Evolutionary conservation across 92 coral and sea anemone genomes (phyloP).

Genomic region (Porites divaricata): DNA sequence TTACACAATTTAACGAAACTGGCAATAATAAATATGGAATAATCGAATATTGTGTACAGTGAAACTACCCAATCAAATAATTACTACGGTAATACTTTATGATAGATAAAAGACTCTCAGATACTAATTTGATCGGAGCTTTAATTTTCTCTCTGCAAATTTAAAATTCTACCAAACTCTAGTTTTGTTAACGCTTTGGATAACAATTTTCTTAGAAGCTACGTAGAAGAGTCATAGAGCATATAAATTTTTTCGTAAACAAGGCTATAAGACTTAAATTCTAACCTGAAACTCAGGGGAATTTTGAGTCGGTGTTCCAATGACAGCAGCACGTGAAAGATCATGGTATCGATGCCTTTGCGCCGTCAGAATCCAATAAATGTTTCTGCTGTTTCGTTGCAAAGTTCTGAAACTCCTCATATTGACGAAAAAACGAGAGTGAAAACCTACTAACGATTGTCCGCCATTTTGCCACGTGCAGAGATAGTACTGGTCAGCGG

Average conservation of each 20-base stretch:
- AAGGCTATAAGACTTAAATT: no score
- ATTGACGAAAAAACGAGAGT: neutral
- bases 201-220: neutral
- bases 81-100: no score
- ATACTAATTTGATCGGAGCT: no score
- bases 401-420: slow-evolving; percentile 48
- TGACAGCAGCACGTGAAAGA: slow-evolving; percentile 75
- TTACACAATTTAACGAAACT: neutral
- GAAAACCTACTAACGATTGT: neutral
- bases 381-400: slow-evolving; percentile 29
- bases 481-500: slow-evolving; percentile 6
- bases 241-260: neutral
- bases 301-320: slow-evolving; percentile 76
- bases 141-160: neutral
- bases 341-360: slow-evolving; percentile 73
- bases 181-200: neutral
- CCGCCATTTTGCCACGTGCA: slow-evolving; percentile 78
- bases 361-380: slow-evolving; percentile 42
- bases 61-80: neutral
- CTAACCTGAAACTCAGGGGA: slow-evolving; percentile 82
- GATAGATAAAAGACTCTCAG: no score
- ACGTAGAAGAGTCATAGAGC: neutral
- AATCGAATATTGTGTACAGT: neutral
- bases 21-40: neutral
- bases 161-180: neutral